Percentiles rank a stretch among this genome's conserved stretches.
These are phyloP conservation scores for Neoarius graeffei DNA, from an alignment of 2,113 vertebrate species.

Conservation along the genomic window DNA sequence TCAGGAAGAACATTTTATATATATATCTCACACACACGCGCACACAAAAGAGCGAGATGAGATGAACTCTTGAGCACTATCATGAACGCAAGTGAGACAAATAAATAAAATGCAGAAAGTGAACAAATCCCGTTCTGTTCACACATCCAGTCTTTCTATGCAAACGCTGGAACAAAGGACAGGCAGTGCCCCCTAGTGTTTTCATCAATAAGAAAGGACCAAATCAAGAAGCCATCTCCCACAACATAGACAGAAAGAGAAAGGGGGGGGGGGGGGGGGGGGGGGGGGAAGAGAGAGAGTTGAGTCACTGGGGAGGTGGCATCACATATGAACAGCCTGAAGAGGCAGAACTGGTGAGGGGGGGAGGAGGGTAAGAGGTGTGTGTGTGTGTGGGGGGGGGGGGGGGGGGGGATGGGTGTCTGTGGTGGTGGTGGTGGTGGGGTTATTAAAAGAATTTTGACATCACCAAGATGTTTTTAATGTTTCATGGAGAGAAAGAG, in stretches of 20 bases:
- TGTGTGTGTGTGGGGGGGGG: conserved; percentile 39
- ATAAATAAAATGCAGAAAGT: conserved; percentile 71
- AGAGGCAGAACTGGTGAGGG: conserved; percentile 32
- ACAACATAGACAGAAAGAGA: conserved; percentile 35
- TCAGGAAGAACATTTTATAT: neutral
- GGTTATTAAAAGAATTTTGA: conserved; percentile 67
- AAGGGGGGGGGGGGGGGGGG: no score
- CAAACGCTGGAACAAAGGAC: conserved; percentile 82
- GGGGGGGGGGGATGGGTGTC: conserved; percentile 25
- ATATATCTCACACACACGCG: conserved; percentile 24
- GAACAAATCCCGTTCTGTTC: conserved; percentile 55
- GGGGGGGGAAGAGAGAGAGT: conserved; percentile 39
- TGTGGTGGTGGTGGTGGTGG: conserved; percentile 20
- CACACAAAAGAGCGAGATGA: conserved; percentile 53
- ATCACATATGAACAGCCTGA: conserved; percentile 58
- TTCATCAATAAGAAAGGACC: conserved; percentile 74
- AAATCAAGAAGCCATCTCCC: conserved; percentile 67
- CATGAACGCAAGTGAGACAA: conserved; percentile 79
- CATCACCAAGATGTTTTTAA: conserved; percentile 73
- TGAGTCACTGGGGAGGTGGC: conserved; percentile 58
- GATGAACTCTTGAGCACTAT: conserved; percentile 59
- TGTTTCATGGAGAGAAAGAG: conserved; percentile 64
- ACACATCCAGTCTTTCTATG: conserved; percentile 50
- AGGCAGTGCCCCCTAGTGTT: conserved; percentile 99
- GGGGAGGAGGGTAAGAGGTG: conserved; percentile 45